phyloP scores from a whole-genome alignment of 2,797 vertebrate species.

The Sebastes baramenuke region DNA sequence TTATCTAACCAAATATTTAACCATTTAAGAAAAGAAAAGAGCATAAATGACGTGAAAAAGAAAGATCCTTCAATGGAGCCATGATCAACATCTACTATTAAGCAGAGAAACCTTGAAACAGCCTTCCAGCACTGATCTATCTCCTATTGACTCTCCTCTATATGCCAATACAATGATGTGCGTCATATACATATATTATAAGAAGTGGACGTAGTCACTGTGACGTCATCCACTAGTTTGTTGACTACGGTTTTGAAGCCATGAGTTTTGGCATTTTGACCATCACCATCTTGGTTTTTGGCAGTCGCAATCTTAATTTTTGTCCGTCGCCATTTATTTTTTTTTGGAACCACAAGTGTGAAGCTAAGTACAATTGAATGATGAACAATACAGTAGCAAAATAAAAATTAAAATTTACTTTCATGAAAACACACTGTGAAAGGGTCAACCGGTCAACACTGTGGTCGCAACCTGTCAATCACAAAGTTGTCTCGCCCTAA shows the following conservation, averaged over 20 bases:
- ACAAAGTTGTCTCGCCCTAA: too few relatives aligned
- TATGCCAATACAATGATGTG: not conserved
- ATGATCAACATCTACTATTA: not conserved
- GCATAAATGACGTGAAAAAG: too few relatives aligned
- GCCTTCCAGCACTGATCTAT: not conserved
- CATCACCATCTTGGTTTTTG: not conserved
- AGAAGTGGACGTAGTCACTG: not conserved
- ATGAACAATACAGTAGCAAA: too few relatives aligned
- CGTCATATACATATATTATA: not conserved
- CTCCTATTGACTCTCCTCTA: not conserved
- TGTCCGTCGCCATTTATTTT: not conserved
- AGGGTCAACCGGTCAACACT: too few relatives aligned
- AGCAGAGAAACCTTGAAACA: not conserved
- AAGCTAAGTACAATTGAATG: too few relatives aligned
- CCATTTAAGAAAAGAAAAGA: not conserved
- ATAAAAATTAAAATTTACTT: too few relatives aligned
- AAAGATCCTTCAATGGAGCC: not conserved
- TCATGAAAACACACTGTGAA: too few relatives aligned
- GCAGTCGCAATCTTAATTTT: not conserved
- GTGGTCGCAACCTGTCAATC: too few relatives aligned
- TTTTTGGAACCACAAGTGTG: not conserved
- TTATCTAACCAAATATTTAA: not conserved
- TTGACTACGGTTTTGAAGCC: not conserved
- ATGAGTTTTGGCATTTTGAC: not conserved
- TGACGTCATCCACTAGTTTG: not conserved